phyloP scores from a whole-genome alignment of 2,888 invertebrate genomes.

The Rhagonycha fulva region DNA sequence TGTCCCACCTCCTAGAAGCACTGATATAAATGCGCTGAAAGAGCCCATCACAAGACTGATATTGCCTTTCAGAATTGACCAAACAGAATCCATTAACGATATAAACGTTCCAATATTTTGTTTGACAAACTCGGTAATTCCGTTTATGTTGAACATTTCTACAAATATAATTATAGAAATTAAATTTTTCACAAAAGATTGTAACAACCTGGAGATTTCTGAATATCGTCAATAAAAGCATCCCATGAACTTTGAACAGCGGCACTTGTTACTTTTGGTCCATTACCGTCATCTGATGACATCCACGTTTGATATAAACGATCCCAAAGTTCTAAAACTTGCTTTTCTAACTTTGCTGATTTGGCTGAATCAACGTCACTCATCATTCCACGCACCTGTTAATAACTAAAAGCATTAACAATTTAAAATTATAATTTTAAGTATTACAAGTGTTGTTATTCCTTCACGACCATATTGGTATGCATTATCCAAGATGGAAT shows the following conservation, averaged over 20 bases:
- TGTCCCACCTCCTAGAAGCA: constrained; percentile 87
- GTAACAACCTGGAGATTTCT: constrained; percentile 73
- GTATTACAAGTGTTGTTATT: constrained; percentile 77
- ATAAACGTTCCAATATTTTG: constrained; percentile 89
- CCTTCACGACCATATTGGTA: constrained; percentile 91
- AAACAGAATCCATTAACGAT: constrained; percentile 83
- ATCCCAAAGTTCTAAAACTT: constrained; percentile 92
- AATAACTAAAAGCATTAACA: background rate
- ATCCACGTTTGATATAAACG: constrained; percentile 92
- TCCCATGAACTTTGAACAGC: constrained; percentile 78
- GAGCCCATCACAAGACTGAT: constrained; percentile 83
- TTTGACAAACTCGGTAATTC: constrained; percentile 80
- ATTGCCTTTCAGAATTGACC: constrained; percentile 92
- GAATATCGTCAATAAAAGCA: constrained; percentile 70
- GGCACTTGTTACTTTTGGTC: constrained; percentile 74
- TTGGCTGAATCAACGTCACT: constrained; percentile 81
- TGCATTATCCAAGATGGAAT: constrained; percentile 89
- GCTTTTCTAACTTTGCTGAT: constrained; percentile 81
- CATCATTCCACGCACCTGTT: constrained; percentile 75
- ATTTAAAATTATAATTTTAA: background rate
- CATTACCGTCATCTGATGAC: constrained; percentile 66
- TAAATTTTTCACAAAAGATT: background rate
- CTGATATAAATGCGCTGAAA: constrained; percentile 83
- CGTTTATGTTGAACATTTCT: constrained; percentile 74
- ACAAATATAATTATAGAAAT: constrained; percentile 37